Evolutionary conservation across 1,140 invertebrate genomes (phyloP), one percentile per base, ranked within the genome.

Genomic region (Lepidurus arcticus): DNA sequence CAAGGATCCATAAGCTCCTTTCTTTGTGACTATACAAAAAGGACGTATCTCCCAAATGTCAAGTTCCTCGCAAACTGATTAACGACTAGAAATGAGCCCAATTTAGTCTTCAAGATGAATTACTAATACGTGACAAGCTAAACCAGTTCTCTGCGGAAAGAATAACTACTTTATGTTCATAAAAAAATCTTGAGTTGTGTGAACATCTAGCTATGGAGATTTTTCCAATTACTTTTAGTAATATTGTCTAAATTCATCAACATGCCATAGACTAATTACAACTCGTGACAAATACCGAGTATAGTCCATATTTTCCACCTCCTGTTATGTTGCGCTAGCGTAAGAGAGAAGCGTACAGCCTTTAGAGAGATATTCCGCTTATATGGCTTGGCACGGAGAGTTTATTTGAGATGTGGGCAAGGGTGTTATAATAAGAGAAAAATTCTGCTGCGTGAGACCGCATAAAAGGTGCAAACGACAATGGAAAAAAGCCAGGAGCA

Each of bases 331-430:
- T 65, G 2, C 21, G 53, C 53, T 65, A 65, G n/a, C 53, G 16
- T 13, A 65, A 21, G 53, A 65, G 53, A 65, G 21, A 65, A 65
- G 21, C 34, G 53, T 21, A 65, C n/a, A 65, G 53, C 53, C 21
- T 13, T 65, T n/a, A 8, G n/a, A 65, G 53, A 65, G 13, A 65
- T 13, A 65, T 65, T 65, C 53, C 53, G 21, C 21, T 21, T 21
- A 65, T 21, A 65, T 13, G 13, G 53, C 53, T 65, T 65, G 53
- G n/a, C 53, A 65, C 53, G 53, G 21, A 65, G 53, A 65, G 3
- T 65, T 65, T 65, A 65, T 7, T 65, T 65, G 53, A 65, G 53
- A 65, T 65, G n/a, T 65, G 21, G 53, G 53, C 53, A 65, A 65
- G 53, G 53, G 13, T 13, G 16, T 13, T 65, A n/a, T 65, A 65